phyloP scores from a whole-genome alignment of 1,140 invertebrate genomes.

The Microplitis mediator region DNA sequence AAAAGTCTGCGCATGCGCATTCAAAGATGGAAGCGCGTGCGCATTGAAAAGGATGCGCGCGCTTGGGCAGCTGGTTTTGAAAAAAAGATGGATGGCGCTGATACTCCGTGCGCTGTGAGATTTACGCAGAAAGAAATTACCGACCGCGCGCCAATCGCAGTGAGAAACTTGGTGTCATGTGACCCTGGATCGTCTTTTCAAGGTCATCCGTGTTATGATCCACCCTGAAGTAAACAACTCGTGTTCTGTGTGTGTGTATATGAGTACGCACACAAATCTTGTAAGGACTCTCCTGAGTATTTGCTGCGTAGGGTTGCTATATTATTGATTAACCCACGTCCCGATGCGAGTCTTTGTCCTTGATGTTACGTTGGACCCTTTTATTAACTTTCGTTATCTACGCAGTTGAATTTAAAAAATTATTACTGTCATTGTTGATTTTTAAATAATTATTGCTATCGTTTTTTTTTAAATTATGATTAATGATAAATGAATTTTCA shows the following conservation, averaged over 20 bases:
- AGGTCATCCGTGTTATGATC: conserved; percentile 27
- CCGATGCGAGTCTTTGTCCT: background rate
- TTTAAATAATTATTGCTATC: no score
- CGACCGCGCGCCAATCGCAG: background rate
- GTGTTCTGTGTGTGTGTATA: background rate
- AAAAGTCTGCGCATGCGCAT: no score
- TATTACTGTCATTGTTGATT: no score
- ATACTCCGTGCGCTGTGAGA: background rate
- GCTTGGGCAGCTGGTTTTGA: no score
- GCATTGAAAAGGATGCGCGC: no score
- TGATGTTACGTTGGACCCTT: background rate
- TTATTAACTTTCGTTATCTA: background rate
- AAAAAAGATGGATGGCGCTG: no score
- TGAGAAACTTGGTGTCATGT: background rate
- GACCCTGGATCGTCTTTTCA: conserved; percentile 11
- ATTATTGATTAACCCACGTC: background rate
- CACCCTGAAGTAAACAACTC: conserved; percentile 9
- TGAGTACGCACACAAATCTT: background rate
- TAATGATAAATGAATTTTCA: no score
- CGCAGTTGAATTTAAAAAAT: background rate
- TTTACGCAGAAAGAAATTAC: background rate
- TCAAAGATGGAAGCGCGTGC: no score
- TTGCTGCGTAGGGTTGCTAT: background rate
- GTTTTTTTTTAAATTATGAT: no score
- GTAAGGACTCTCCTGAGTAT: background rate